Evolutionary conservation across 2,113 vertebrate genomes (phyloP).

Genomic region (Athene noctua): DNA sequence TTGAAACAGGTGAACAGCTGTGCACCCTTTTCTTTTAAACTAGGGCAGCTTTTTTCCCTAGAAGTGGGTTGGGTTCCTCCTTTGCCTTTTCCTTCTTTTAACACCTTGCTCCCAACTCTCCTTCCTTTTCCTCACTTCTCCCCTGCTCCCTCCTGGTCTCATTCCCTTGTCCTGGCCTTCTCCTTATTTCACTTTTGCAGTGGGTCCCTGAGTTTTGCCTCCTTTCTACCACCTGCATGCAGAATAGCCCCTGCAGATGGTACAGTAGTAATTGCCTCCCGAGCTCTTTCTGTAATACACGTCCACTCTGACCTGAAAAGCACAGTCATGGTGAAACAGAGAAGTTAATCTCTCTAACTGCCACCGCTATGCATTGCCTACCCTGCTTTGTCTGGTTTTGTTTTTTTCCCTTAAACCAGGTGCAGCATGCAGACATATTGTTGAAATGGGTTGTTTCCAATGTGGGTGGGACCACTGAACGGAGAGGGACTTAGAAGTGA

Average conservation of each 20-base stretch:
- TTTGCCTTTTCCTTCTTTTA: background rate
- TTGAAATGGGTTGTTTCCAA: background rate
- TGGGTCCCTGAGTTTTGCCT: background rate
- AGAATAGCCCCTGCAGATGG: background rate
- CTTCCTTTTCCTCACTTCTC: background rate
- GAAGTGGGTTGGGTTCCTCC: background rate
- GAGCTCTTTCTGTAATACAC: background rate
- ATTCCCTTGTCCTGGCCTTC: background rate
- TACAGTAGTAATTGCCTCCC: rapidly evolving
- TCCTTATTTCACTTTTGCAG: background rate
- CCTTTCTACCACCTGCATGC: background rate
- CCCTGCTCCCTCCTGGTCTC: background rate
- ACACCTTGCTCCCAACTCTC: background rate
- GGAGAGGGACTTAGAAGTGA: background rate
- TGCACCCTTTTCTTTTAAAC: background rate
- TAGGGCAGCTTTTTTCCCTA: background rate
- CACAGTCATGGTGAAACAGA: background rate
- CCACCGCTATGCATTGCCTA: rapidly evolving
- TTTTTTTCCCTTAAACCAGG: background rate
- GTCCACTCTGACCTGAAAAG: background rate
- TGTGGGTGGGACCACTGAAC: background rate
- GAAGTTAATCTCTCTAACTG: background rate
- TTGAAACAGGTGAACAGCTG: background rate
- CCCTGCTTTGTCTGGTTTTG: background rate
- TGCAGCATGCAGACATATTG: background rate